Percentiles rank a stretch among this genome's conserved stretches.
Evolutionary conservation across 2,888 invertebrate genomes (phyloP).

Genomic region (Synergus itoensis): DNA sequence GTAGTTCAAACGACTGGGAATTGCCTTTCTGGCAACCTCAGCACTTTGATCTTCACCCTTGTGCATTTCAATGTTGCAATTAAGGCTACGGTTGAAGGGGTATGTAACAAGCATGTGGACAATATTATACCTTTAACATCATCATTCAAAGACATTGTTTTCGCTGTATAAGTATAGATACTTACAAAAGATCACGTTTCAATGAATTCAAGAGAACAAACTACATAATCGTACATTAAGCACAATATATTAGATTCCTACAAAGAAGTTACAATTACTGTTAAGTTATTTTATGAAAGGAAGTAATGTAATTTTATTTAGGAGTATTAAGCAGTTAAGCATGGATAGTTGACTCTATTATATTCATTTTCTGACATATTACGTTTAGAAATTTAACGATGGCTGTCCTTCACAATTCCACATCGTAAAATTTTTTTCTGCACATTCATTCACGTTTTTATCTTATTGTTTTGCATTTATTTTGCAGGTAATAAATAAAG

Average conservation of each 20-base stretch:
- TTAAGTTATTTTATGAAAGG: too few species aligned
- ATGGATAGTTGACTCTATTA: neutral
- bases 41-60: constrained; percentile 36
- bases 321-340: neutral
- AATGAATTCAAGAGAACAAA: neutral
- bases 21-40: constrained; percentile 3
- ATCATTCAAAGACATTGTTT: constrained; percentile 3
- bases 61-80: constrained; percentile 36
- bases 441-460: neutral
- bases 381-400: neutral
- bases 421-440: neutral
- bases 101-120: constrained; percentile 5
- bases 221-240: neutral
- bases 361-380: neutral
- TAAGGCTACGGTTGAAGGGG: constrained; percentile 14
- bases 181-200: neutral
- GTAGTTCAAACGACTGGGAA: constrained; percentile 7
- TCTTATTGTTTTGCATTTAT: neutral
- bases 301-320: too few species aligned
- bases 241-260: too few species aligned
- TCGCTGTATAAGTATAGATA: constrained; percentile 13
- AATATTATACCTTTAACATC: constrained; percentile 4
- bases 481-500: constrained; percentile 32
- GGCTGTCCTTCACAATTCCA: neutral
- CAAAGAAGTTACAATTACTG: too few species aligned